phyloP scores from a whole-genome alignment of 2,888 invertebrate genomes.

The Ochropleura leucogaster region DNA sequence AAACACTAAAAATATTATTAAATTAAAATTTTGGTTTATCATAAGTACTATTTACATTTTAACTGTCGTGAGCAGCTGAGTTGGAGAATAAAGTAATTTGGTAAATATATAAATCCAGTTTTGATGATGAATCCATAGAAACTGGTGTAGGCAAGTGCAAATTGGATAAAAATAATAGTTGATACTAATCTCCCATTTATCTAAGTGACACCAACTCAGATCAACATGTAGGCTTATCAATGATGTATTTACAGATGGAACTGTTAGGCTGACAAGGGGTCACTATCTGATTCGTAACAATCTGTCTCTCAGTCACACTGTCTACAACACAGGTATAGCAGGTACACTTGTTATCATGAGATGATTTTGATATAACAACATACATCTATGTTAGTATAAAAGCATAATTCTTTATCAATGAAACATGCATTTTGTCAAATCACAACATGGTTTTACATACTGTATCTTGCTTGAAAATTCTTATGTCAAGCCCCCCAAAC shows the following conservation, averaged over 20 bases:
- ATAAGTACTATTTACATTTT: conserved; percentile 40
- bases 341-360: conserved; percentile 40
- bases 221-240: conserved; percentile 26
- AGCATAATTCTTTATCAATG: conserved; percentile 13
- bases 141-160: conserved; percentile 4
- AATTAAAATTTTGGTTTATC: conserved; percentile 34
- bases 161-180: conserved; percentile 15
- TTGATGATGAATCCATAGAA: background rate
- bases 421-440: conserved; percentile 30
- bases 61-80: conserved; percentile 18
- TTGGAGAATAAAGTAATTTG: conserved; percentile 21
- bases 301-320: background rate
- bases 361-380: conserved; percentile 29
- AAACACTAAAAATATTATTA: conserved; percentile 17
- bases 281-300: background rate
- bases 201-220: conserved; percentile 19
- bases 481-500: conserved; percentile 8
- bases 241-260: conserved; percentile 32
- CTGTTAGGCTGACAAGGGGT: background rate
- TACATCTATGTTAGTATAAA: conserved; percentile 31
- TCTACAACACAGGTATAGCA: conserved; percentile 24
- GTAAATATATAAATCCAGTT: conserved; percentile 12
- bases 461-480: conserved; percentile 12
- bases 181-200: conserved; percentile 45
- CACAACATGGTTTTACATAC: conserved; percentile 18